Conservation (phyloP, 2,797 vertebrate species). For the Premnoplex brunnescens region DNA sequence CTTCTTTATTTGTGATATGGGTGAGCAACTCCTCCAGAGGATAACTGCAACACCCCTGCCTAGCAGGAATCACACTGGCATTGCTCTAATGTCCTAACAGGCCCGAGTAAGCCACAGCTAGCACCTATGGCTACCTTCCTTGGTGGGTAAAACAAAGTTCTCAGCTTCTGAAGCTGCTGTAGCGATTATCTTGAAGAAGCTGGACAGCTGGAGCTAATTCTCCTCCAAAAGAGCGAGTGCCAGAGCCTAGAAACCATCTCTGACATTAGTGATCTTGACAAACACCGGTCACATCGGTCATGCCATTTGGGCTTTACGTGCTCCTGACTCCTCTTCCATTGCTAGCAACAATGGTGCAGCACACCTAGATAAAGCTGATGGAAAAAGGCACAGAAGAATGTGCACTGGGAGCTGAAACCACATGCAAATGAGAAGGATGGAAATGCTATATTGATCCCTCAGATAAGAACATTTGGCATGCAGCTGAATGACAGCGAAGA, state of each 20-base stretch:
- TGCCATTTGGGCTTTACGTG: not conserved
- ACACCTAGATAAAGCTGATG: not conserved
- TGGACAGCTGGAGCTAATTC: not conserved
- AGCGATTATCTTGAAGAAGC: not conserved
- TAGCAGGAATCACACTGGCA: not conserved
- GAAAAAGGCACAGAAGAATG: not conserved
- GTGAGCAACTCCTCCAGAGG: not conserved
- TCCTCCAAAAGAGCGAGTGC: not conserved
- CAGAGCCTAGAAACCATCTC: not conserved
- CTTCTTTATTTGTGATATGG: not conserved
- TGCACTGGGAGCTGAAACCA: rapidly evolving
- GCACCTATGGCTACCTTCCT: not conserved
- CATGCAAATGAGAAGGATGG: not conserved
- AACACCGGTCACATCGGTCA: rapidly evolving
- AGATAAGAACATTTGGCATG: not conserved
- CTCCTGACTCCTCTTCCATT: not conserved
- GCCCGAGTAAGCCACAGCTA: not conserved
- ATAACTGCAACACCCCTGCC: not conserved
- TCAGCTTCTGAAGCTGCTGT: not conserved
- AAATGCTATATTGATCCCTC: not conserved
- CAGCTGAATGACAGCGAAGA: not conserved
- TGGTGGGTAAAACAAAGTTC: not conserved
- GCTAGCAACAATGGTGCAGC: not conserved
- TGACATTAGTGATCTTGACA: not conserved
- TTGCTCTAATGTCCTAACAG: not conserved